phyloP scores from a whole-genome alignment of 2,888 invertebrate species.

The Teleogryllus oceanicus region DNA sequence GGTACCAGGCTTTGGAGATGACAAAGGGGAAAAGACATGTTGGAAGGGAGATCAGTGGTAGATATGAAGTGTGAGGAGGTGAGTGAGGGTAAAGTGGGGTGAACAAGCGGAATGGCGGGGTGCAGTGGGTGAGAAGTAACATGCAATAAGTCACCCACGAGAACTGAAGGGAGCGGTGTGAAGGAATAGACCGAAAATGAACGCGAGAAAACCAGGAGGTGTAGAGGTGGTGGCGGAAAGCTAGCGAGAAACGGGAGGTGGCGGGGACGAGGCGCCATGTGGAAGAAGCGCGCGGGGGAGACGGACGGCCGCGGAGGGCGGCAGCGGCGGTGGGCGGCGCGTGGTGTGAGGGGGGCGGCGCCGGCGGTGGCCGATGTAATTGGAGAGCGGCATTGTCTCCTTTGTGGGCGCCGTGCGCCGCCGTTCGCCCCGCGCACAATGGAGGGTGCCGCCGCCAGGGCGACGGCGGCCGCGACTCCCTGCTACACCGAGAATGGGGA shows the following conservation, averaged over 20 bases:
- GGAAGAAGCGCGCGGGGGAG: not conserved
- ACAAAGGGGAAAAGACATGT: too few relatives aligned
- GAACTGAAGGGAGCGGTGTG: too few relatives aligned
- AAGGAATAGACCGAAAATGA: too few relatives aligned
- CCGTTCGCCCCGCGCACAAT: not conserved
- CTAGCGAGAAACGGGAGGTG: not conserved
- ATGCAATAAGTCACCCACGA: too few relatives aligned
- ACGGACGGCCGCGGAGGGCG: not conserved
- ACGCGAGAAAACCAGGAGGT: too few relatives aligned
- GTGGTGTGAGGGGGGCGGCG: not conserved
- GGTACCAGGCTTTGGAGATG: too few relatives aligned
- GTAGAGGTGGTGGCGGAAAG: not conserved
- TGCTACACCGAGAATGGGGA: not conserved
- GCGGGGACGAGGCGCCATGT: not conserved
- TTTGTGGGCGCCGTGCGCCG: not conserved
- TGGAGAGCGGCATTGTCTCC: not conserved
- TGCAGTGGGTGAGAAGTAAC: too few relatives aligned
- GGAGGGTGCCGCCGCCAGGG: not conserved
- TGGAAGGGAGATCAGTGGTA: too few relatives aligned
- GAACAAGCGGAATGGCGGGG: too few relatives aligned
- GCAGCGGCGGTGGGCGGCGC: not conserved
- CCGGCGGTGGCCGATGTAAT: constrained; percentile 5
- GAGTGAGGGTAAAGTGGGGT: too few relatives aligned
- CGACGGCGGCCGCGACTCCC: not conserved
- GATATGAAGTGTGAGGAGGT: too few relatives aligned